A percentile compares a stretch with the other conserved stretches of the same genome.
Evolutionary conservation across 2,888 invertebrate genomes (phyloP).

Genomic region (Megaustenia siamemsis): DNA sequence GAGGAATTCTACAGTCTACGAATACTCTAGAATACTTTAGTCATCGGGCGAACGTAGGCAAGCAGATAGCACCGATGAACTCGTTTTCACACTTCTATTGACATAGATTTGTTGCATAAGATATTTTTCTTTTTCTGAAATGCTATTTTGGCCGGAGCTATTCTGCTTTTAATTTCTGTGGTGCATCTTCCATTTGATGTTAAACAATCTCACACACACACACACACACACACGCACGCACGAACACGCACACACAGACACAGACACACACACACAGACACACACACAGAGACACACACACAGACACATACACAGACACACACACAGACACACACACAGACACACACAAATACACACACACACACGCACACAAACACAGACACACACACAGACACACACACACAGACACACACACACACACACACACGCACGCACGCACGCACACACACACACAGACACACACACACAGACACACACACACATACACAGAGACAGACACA

Average conservation of each 20-base stretch:
- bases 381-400: background rate
- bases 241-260: slow-evolving; percentile 5
- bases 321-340: slow-evolving; percentile 33
- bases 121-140: too few relatives aligned
- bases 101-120: too few relatives aligned
- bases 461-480: background rate
- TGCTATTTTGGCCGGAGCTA: too few relatives aligned
- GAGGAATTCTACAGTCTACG: too few relatives aligned
- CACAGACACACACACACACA: background rate
- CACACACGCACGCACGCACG: slow-evolving; percentile 1
- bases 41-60: too few relatives aligned
- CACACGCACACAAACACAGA: slow-evolving; percentile 27
- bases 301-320: slow-evolving; percentile 31
- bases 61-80: too few relatives aligned
- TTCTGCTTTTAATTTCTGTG: too few relatives aligned
- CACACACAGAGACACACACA: slow-evolving; percentile 9
- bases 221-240: too few relatives aligned
- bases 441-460: background rate
- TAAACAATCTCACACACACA: too few relatives aligned
- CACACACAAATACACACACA: slow-evolving; percentile 20
- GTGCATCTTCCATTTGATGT: too few relatives aligned
- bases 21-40: too few relatives aligned
- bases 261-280: slow-evolving; percentile 12
- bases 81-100: too few relatives aligned
- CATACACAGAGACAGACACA: background rate